Evolutionary conservation across 2,113 vertebrate species (phyloP).

Genomic region (Neotoma lepida): DNA sequence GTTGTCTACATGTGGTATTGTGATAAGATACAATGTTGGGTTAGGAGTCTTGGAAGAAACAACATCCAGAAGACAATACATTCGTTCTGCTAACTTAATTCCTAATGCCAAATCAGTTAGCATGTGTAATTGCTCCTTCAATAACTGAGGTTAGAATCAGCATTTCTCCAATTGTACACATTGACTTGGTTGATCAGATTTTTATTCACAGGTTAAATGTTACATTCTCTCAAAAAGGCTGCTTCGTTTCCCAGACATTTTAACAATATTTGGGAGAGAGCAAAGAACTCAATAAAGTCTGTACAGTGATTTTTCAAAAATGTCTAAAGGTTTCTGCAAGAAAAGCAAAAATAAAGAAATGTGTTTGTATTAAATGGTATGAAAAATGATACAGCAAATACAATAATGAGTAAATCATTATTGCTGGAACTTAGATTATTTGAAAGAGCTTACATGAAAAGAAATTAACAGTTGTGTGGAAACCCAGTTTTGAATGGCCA

Average conservation of each 20-base stretch:
- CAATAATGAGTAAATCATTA: background rate
- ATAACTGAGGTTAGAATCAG: background rate
- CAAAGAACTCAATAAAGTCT: background rate
- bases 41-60: background rate
- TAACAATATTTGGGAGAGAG: background rate
- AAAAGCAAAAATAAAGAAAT: slow-evolving; percentile 22
- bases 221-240: background rate
- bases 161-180: background rate
- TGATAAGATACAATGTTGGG: background rate
- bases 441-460: background rate
- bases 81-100: background rate
- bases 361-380: background rate
- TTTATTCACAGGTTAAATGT: background rate
- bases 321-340: background rate
- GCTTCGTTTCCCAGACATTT: slow-evolving; percentile 32
- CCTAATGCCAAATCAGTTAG: background rate
- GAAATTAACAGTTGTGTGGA: background rate
- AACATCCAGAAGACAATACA: background rate
- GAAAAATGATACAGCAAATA: background rate
- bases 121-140: background rate
- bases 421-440: background rate
- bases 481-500: background rate
- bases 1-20: background rate
- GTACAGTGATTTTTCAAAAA: background rate
- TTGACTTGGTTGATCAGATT: background rate